Evolutionary conservation across 2,888 invertebrate species (phyloP).

Genomic region (Dorcus hopei): DNA sequence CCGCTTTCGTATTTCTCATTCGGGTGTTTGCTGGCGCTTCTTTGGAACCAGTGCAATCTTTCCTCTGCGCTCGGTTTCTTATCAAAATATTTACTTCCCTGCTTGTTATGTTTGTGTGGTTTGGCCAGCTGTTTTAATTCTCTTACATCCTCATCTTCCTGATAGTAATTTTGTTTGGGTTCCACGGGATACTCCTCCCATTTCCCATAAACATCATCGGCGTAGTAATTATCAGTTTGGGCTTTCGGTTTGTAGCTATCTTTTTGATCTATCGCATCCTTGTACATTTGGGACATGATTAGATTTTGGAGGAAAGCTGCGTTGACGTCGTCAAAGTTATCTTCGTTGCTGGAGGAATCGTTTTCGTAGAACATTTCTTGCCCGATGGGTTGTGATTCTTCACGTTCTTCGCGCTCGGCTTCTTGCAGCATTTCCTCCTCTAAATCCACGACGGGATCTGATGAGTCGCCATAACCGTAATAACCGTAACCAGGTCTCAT

Average conservation of each 20-base stretch:
- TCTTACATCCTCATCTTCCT: conserved; percentile 64
- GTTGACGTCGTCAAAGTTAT: conserved; percentile 50
- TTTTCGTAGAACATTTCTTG: conserved; percentile 66
- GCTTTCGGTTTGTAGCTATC: conserved; percentile 4
- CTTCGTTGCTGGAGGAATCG: conserved; percentile 41
- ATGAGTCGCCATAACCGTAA: conserved; percentile 47
- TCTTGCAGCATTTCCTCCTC: conserved; percentile 62
- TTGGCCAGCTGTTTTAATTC: conserved; percentile 63
- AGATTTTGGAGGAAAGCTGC: conserved; percentile 66
- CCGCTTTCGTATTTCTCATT: conserved; percentile 50
- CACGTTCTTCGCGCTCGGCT: conserved; percentile 56
- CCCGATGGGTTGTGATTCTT: conserved; percentile 60
- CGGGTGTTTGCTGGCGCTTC: conserved; percentile 38
- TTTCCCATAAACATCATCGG: conserved; percentile 38
- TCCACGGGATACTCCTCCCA: conserved; percentile 28
- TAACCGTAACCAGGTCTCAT: conserved; percentile 44
- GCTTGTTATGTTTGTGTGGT: conserved; percentile 33
- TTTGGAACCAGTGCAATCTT: conserved; percentile 29
- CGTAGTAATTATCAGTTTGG: conserved; percentile 27
- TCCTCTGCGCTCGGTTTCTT: conserved; percentile 26
- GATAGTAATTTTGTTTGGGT: conserved; percentile 31
- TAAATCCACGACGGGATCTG: conserved; percentile 53
- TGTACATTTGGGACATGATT: conserved; percentile 64
- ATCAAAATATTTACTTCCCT: background rate
- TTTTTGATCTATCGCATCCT: conserved; percentile 49